These are phyloP conservation scores for Ceratotherium simum DNA, from an alignment of 2,113 vertebrate species.

Conservation along the genomic window DNA sequence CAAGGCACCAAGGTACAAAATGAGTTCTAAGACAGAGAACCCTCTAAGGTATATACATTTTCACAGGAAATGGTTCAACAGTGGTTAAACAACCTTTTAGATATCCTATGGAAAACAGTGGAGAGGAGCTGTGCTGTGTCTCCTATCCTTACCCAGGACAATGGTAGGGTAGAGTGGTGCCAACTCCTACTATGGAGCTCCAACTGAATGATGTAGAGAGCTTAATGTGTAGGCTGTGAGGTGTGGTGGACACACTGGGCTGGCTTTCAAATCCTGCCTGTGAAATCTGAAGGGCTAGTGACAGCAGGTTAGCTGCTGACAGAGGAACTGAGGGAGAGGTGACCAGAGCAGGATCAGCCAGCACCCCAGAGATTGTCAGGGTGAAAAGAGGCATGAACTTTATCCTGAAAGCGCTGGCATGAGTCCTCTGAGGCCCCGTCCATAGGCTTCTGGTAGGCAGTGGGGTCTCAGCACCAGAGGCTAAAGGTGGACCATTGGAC, in stretches of 20 bases:
- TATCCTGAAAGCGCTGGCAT: neutral
- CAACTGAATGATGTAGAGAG: no score
- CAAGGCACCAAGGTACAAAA: neutral
- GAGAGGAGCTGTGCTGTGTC: neutral
- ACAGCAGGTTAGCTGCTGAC: neutral
- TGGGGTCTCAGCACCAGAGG: neutral
- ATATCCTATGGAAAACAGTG: neutral
- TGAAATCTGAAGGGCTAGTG: neutral
- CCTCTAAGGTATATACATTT: neutral
- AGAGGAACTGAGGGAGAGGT: neutral
- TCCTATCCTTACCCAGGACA: rapidly evolving
- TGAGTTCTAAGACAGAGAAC: neutral
- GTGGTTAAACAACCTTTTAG: neutral
- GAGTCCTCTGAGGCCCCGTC: neutral
- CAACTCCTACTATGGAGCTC: neutral
- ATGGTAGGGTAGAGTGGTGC: rapidly evolving
- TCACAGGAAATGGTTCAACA: neutral
- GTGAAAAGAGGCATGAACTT: neutral
- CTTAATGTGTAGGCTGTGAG: no score
- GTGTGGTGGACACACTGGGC: rapidly evolving
- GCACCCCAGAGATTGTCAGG: neutral
- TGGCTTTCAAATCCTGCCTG: rapidly evolving
- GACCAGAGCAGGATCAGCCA: neutral
- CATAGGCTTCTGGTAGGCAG: no score
- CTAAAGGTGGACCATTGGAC: neutral